Percentiles rank a stretch among this genome's conserved stretches.
These are phyloP conservation scores for Carposina sasakii DNA, from an alignment of 1,140 invertebrate genomes.

Conservation along the genomic window DNA sequence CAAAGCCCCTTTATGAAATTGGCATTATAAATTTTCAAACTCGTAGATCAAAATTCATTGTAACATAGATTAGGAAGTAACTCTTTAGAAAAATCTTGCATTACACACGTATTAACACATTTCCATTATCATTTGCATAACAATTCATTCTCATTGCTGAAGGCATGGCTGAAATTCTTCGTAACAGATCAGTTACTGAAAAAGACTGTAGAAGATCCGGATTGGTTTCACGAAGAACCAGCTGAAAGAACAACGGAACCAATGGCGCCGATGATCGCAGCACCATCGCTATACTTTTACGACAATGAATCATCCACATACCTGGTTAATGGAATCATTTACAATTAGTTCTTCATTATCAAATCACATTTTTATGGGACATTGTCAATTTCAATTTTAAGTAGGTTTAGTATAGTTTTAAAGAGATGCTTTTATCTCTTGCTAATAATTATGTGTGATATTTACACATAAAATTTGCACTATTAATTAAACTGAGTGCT, in stretches of 20 bases:
- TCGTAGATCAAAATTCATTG: too few species aligned
- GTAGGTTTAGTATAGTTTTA: slow-evolving; percentile 44
- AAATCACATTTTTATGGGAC: slow-evolving; percentile 37
- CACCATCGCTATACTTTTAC: slow-evolving; percentile 40
- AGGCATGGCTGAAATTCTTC: slow-evolving; percentile 74
- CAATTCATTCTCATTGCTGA: slow-evolving; percentile 66
- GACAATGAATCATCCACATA: slow-evolving; percentile 51
- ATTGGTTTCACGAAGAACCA: slow-evolving; percentile 59
- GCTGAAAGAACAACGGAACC: slow-evolving; percentile 46
- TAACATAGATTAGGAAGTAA: too few species aligned
- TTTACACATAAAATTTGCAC: too few species aligned
- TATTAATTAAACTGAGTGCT: too few species aligned
- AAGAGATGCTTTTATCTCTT: slow-evolving; percentile 37
- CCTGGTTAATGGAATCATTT: slow-evolving; percentile 66
- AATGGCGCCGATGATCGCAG: slow-evolving; percentile 41
- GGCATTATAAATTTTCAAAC: slow-evolving; percentile 43
- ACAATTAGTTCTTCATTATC: slow-evolving; percentile 44
- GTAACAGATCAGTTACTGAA: slow-evolving; percentile 66
- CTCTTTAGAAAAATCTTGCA: too few species aligned
- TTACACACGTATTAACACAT: too few species aligned
- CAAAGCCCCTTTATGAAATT: slow-evolving; percentile 70
- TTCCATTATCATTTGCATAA: too few species aligned
- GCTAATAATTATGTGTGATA: too few species aligned
- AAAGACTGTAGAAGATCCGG: slow-evolving; percentile 64
- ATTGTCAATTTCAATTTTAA: too few species aligned